Percentiles rank a stretch among this genome's conserved stretches.
Evolutionary conservation across 2,797 vertebrate species (phyloP).

Genomic region (Microcaecilia unicolor): DNA sequence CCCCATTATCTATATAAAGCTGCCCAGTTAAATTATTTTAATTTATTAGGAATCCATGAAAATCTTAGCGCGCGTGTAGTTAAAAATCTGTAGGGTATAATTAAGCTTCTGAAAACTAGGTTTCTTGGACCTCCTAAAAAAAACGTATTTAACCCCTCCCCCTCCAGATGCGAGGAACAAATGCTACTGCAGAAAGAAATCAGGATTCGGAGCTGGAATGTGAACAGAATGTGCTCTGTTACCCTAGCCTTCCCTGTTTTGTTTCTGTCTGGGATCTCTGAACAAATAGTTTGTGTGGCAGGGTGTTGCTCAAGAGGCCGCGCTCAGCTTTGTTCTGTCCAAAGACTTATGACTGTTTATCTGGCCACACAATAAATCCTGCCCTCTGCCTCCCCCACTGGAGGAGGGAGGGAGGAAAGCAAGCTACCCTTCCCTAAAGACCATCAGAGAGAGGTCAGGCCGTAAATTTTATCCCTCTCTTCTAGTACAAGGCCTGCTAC

Average conservation of each 20-base stretch:
- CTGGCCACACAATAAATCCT: neutral
- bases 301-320: neutral
- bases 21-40: no score
- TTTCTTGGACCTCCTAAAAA: no score
- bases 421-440: neutral
- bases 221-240: neutral
- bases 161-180: no score
- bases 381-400: neutral
- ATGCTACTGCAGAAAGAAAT: neutral
- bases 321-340: neutral
- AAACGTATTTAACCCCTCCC: no score
- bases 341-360: neutral
- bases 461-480: conserved; percentile 6
- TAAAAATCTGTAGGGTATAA: no score
- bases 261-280: neutral
- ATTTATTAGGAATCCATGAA: no score
- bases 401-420: neutral
- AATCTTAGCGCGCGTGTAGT: no score
- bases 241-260: neutral
- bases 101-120: no score
- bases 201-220: neutral
- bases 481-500: neutral
- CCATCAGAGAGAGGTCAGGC: neutral
- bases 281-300: neutral
- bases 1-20: no score